Evolutionary conservation across 1,140 invertebrate genomes (phyloP), one percentile per base, ranked within the genome.

Genomic region (Lucilia cuprina): DNA sequence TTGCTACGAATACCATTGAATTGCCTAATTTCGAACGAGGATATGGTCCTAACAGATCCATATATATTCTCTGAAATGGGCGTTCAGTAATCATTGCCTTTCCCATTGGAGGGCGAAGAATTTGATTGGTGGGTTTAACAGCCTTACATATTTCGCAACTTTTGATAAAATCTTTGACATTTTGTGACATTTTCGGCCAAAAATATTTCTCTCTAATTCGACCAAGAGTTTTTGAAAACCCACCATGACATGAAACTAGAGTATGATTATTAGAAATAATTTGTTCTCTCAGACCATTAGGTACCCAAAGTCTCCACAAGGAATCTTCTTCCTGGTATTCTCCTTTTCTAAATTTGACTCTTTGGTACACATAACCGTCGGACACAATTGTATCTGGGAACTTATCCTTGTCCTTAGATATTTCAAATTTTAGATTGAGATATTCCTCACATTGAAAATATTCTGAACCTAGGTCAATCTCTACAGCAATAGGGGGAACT

Each of bases 21-120:
- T 86, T 84, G 14, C 83, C 80, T 0, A 14, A 25, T 77, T 82
- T 85, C 0, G 74, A 25, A 9, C 82, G 34, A 3, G 78, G 75
- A 41, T 84, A 86, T 13, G 82, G 84, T 7, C 50, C 84, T 70
- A 83, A 41, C 0, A 85, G 21, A 60, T 83, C 82, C 10, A 80
- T 41, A 34, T 84, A 82, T 5, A 74, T 2, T 30, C 74, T 25
- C 50, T 55, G 50, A 55, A 55, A 55, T 55, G 50, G 50, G 10
- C 50, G 50, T 13, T 55, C 50, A 2, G 74, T 77, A 14, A 30
- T 77, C 13, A 77, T 35, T 17, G 30, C 17, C 17, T 41, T 13
- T 7, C 74, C 74, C 74, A 77, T 77, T 12, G 34, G 74, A 9
- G 74, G 74, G 13, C 74, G 74, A 35, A 77, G 74, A 35, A 77